These are phyloP conservation scores for Grammomys surdaster DNA, from an alignment of 2,113 vertebrate genomes.

Conservation along the genomic window DNA sequence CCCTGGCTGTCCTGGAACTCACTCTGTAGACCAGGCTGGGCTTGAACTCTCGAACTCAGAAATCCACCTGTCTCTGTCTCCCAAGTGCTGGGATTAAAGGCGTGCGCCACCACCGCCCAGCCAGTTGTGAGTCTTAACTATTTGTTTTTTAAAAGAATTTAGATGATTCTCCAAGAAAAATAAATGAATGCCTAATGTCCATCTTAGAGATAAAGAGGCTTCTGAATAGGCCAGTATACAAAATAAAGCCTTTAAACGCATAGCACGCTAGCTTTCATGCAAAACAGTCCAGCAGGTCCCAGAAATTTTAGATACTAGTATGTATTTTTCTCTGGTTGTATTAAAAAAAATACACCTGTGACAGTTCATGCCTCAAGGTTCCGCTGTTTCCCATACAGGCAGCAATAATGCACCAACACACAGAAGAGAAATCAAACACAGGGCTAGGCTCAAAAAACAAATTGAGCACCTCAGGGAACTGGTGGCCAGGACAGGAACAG, in stretches of 20 bases:
- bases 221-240: background rate
- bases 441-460: background rate
- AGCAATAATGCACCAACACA: background rate
- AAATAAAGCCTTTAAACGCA: constrained; percentile 35
- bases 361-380: background rate
- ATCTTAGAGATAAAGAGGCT: constrained; percentile 2
- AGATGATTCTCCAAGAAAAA: constrained; percentile 12
- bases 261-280: background rate
- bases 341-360: background rate
- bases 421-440: background rate
- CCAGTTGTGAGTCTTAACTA: background rate
- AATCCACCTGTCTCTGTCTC: too few relatives aligned
- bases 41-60: too few relatives aligned
- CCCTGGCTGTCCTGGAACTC: too few relatives aligned
- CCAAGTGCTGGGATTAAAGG: too few relatives aligned
- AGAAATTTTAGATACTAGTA: background rate
- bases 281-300: background rate
- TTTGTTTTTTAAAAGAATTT: background rate
- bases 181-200: background rate
- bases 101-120: too few relatives aligned
- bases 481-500: background rate
- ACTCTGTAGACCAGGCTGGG: too few relatives aligned
- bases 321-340: background rate
- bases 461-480: background rate
- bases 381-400: background rate